Conservation (phyloP, 2,888 invertebrate species). For the Galerucella nymphaeae region DNA sequence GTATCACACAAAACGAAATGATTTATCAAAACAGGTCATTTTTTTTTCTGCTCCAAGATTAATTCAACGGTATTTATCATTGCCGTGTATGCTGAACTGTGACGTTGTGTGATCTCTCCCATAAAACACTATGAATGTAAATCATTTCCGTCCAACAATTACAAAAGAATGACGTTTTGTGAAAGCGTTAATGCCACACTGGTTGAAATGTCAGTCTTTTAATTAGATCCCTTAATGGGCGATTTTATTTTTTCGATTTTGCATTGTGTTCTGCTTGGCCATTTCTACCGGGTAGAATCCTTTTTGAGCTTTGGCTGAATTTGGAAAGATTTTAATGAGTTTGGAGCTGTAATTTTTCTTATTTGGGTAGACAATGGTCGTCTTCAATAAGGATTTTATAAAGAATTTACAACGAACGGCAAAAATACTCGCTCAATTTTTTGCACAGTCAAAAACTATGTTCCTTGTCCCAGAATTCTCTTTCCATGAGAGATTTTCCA, state of each 20-base stretch:
- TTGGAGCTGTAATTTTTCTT: too few species aligned
- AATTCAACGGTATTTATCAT: conserved; percentile 41
- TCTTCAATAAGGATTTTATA: too few species aligned
- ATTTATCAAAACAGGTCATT: conserved; percentile 32
- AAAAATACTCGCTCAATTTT: too few species aligned
- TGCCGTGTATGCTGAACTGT: conserved; percentile 33
- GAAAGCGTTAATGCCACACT: conserved; percentile 34
- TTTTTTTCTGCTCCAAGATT: conserved; percentile 35
- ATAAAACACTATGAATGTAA: conserved; percentile 44
- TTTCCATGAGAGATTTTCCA: too few species aligned
- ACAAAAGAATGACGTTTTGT: conserved; percentile 6
- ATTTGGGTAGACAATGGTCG: too few species aligned
- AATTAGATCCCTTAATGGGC: not conserved
- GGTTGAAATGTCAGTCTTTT: conserved; percentile 10
- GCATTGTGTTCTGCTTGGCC: not conserved
- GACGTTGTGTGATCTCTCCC: conserved; percentile 38
- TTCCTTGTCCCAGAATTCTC: too few species aligned
- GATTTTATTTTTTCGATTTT: not conserved
- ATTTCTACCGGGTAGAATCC: too few species aligned
- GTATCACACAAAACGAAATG: conserved; percentile 21
- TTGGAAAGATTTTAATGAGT: too few species aligned
- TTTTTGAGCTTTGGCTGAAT: too few species aligned
- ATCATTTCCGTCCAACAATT: conserved; percentile 42
- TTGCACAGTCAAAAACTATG: too few species aligned
- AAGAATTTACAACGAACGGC: too few species aligned